Percentiles rank a stretch among this genome's conserved stretches.
Conservation (phyloP, 2,888 invertebrate species). For the Patella pellucida region DNA sequence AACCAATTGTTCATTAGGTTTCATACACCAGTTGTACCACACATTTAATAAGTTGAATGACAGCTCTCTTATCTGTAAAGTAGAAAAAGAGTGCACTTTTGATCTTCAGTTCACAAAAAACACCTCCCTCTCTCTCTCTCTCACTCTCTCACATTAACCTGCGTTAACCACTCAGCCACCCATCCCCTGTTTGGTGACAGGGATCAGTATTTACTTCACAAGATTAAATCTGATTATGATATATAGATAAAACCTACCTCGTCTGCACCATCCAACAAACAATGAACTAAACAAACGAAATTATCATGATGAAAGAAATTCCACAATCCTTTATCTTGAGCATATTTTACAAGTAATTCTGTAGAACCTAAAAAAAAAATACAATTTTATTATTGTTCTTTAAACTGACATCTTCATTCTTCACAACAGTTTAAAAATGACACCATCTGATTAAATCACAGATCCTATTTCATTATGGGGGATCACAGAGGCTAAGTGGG, state of each 20-base stretch:
- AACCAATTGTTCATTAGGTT: background rate
- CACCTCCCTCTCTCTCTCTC: too few relatives aligned
- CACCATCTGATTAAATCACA: too few relatives aligned
- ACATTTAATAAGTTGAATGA: background rate
- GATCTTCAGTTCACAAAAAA: too few relatives aligned
- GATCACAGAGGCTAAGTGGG: too few relatives aligned
- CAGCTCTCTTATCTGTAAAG: background rate
- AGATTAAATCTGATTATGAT: too few relatives aligned
- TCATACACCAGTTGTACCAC: background rate
- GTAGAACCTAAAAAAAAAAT: slow-evolving; percentile 46
- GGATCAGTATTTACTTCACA: too few relatives aligned
- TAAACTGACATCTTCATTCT: background rate
- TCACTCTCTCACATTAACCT: too few relatives aligned
- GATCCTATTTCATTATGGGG: too few relatives aligned
- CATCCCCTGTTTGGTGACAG: too few relatives aligned
- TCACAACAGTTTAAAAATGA: too few relatives aligned
- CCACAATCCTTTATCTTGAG: slow-evolving; percentile 45
- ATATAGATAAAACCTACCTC: slow-evolving; percentile 61
- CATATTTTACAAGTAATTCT: slow-evolving; percentile 45
- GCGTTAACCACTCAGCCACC: too few relatives aligned
- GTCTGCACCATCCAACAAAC: slow-evolving; percentile 62
- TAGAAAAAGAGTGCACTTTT: too few relatives aligned
- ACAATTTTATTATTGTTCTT: background rate
- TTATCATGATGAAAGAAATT: slow-evolving; percentile 51
- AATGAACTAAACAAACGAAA: slow-evolving; percentile 44